These are phyloP conservation scores for Capitulum mitella DNA, from an alignment of 2,888 invertebrate genomes.

Conservation along the genomic window DNA sequence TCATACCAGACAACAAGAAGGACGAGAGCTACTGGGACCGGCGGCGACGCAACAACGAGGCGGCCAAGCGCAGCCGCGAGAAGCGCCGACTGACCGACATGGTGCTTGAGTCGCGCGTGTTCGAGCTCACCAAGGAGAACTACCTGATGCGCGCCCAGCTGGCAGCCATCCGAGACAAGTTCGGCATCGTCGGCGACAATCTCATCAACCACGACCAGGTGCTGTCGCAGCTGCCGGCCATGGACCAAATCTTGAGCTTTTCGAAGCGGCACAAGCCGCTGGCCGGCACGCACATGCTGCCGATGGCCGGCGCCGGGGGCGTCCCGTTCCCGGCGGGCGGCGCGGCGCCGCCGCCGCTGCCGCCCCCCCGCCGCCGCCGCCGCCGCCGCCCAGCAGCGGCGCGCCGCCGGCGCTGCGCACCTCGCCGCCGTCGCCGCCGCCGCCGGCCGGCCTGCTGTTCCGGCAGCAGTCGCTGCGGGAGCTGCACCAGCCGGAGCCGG, in stretches of 20 bases:
- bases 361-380: conserved; percentile 51
- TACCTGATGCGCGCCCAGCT: conserved; percentile 87
- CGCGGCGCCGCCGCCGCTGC: conserved; percentile 61
- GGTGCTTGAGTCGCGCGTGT: conserved; percentile 88
- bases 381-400: not conserved
- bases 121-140: conserved; percentile 91
- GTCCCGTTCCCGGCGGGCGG: conserved; percentile 49
- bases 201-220: conserved; percentile 83
- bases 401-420: not conserved
- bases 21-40: conserved; percentile 97
- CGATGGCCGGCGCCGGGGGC: conserved; percentile 6
- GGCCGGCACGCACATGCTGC: conserved; percentile 10
- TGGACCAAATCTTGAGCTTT: conserved; percentile 74
- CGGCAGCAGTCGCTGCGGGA: conserved; percentile 27
- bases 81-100: conserved; percentile 93
- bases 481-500: not conserved
- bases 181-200: conserved; percentile 77
- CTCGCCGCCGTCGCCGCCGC: conserved; percentile 47
- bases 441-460: conserved; percentile 46
- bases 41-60: conserved; percentile 90
- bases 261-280: conserved; percentile 60
- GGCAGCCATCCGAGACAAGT: conserved; percentile 85
- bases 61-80: conserved; percentile 92
- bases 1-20: conserved; percentile 93
- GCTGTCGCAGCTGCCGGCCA: conserved; percentile 71